A percentile compares a stretch with the other conserved stretches of the same genome.
phyloP scores from a whole-genome alignment of 2,888 invertebrate genomes.

The Chironomus riparius region DNA sequence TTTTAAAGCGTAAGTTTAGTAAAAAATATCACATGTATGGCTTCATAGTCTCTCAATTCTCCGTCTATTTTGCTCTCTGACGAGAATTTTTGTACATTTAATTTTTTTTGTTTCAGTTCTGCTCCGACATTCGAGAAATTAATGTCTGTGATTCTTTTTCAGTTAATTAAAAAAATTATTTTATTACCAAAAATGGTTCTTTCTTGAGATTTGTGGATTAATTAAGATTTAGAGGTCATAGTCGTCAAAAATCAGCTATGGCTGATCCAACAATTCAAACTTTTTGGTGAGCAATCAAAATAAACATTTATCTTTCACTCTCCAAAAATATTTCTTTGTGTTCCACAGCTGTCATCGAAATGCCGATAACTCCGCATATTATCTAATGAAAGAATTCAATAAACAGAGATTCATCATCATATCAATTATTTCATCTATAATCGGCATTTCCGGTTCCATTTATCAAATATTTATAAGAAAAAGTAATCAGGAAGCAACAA shows the following conservation, averaged over 20 bases:
- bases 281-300: slow-evolving; percentile 12
- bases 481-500: slow-evolving; percentile 38
- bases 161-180: neutral
- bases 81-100: neutral
- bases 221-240: neutral
- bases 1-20: neutral
- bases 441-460: slow-evolving; percentile 65
- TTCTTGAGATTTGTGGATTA: neutral
- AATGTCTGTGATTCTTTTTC: neutral
- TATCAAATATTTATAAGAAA: slow-evolving; percentile 66
- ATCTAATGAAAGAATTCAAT: slow-evolving; percentile 63
- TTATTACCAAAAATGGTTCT: neutral
- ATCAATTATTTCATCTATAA: slow-evolving; percentile 60
- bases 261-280: slow-evolving; percentile 71
- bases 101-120: neutral
- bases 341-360: slow-evolving; percentile 57
- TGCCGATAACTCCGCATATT: slow-evolving; percentile 53
- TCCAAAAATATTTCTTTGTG: slow-evolving; percentile 48
- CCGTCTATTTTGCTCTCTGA: neutral
- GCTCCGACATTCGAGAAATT: neutral
- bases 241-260: slow-evolving; percentile 43
- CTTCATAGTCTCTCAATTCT: neutral
- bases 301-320: neutral
- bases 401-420: slow-evolving; percentile 64
- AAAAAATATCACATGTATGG: neutral